Conservation (phyloP, 2,113 vertebrate genomes). For the Labrus mixtus region DNA sequence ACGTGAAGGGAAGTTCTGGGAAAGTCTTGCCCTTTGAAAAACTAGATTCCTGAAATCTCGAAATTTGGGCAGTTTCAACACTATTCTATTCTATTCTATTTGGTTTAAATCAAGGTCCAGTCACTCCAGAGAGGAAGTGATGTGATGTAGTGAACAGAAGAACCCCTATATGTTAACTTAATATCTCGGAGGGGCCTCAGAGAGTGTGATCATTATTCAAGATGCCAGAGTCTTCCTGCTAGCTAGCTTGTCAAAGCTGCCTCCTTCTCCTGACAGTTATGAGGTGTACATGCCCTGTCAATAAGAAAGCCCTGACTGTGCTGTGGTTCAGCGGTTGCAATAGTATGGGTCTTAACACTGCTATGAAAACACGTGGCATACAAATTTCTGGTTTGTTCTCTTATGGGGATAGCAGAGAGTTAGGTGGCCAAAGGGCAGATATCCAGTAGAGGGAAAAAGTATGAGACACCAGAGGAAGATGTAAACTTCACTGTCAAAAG, state of each 20-base stretch:
- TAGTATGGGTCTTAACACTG: slow-evolving; percentile 10
- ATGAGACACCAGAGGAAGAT: slow-evolving; percentile 32
- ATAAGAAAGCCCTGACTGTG: slow-evolving; percentile 40
- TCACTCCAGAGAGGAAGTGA: slow-evolving; percentile 36
- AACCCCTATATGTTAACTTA: slow-evolving; percentile 51
- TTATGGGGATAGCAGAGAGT: slow-evolving; percentile 7
- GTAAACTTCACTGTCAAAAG: slow-evolving; percentile 50
- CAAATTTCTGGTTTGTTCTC: slow-evolving; percentile 41
- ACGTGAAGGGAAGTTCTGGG: too few relatives aligned
- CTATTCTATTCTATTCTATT: too few relatives aligned
- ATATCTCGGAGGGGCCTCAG: slow-evolving; percentile 45
- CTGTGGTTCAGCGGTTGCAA: slow-evolving; percentile 27
- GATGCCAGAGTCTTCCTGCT: slow-evolving; percentile 56
- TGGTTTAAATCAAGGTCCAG: slow-evolving; percentile 26
- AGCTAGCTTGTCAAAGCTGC: slow-evolving; percentile 53
- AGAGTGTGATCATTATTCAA: slow-evolving; percentile 72
- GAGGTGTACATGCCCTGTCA: slow-evolving; percentile 50
- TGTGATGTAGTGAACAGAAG: slow-evolving; percentile 47
- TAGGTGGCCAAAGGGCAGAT: slow-evolving; percentile 29
- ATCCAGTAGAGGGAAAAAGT: slow-evolving; percentile 21
- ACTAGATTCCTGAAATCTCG: slow-evolving; percentile 8
- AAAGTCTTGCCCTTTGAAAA: background rate
- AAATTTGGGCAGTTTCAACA: slow-evolving; percentile 13
- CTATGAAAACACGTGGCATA: slow-evolving; percentile 40
- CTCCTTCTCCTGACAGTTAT: slow-evolving; percentile 66